Conservation (phyloP, 2,113 vertebrate genomes). For the Ifrita kowaldi region DNA sequence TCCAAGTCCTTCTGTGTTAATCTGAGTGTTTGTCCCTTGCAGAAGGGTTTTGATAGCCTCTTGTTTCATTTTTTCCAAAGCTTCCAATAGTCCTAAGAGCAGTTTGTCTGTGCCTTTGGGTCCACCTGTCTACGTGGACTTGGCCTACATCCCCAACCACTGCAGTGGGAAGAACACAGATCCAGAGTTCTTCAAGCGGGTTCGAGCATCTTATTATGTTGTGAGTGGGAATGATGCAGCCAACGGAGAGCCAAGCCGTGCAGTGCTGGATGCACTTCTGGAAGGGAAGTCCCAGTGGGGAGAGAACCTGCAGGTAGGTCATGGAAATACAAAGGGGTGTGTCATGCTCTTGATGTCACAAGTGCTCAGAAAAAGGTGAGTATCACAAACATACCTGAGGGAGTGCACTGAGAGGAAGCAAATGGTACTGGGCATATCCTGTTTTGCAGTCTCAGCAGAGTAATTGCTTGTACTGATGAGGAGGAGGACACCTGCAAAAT, state of each 20-base stretch:
- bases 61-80: slow-evolving; percentile 16
- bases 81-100: slow-evolving; percentile 51
- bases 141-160: slow-evolving; percentile 97
- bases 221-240: slow-evolving; percentile 91
- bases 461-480: background rate
- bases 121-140: slow-evolving; percentile 89
- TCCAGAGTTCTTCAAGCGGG: slow-evolving; percentile 91
- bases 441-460: background rate
- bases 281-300: slow-evolving; percentile 98
- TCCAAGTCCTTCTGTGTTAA: background rate
- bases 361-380: background rate
- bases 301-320: slow-evolving; percentile 91
- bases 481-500: background rate
- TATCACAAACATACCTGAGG: background rate
- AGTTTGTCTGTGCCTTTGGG: slow-evolving; percentile 62
- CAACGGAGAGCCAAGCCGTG: slow-evolving; percentile 87
- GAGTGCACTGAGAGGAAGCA: background rate
- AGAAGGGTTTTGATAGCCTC: background rate
- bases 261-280: slow-evolving; percentile 88
- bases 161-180: slow-evolving; percentile 97
- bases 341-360: background rate
- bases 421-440: background rate
- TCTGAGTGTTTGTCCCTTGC: background rate
- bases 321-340: background rate
- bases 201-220: slow-evolving; percentile 93